These are phyloP conservation scores for Amblyopsis rosae DNA, from an alignment of 2,113 vertebrate genomes.

Conservation along the genomic window DNA sequence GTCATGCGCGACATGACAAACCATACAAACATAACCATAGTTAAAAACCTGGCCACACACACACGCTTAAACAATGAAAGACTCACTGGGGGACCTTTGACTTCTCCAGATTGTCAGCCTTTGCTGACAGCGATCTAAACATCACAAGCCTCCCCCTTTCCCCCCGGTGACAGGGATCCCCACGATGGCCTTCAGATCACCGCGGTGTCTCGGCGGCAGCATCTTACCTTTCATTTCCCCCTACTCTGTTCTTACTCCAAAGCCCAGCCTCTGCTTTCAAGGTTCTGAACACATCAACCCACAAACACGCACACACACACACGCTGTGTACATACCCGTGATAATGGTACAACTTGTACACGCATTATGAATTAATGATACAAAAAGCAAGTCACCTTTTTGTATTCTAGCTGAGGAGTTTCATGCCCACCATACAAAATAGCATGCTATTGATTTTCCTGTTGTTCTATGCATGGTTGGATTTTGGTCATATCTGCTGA, in stretches of 20 bases:
- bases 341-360: too few species aligned
- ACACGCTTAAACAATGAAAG: constrained; percentile 1
- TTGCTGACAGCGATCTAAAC: constrained; percentile 64
- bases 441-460: constrained; percentile 58
- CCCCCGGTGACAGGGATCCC: constrained; percentile 64
- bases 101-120: constrained; percentile 58
- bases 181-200: constrained; percentile 69
- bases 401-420: constrained; percentile 27
- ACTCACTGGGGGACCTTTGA: constrained; percentile 54
- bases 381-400: background rate
- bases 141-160: constrained; percentile 49
- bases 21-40: constrained; percentile 12
- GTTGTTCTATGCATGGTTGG: constrained; percentile 17
- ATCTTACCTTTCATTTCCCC: constrained; percentile 58
- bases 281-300: constrained; percentile 13
- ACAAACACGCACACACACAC: background rate
- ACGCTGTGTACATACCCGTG: too few species aligned
- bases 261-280: constrained; percentile 29
- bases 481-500: constrained; percentile 32
- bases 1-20: constrained; percentile 26
- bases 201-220: constrained; percentile 49
- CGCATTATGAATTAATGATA: background rate
- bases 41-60: constrained; percentile 5
- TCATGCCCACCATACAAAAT: constrained; percentile 4
- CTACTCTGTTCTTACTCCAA: constrained; percentile 46